Evolutionary conservation across 2,888 invertebrate species (phyloP).

Genomic region (Aradus depressus): DNA sequence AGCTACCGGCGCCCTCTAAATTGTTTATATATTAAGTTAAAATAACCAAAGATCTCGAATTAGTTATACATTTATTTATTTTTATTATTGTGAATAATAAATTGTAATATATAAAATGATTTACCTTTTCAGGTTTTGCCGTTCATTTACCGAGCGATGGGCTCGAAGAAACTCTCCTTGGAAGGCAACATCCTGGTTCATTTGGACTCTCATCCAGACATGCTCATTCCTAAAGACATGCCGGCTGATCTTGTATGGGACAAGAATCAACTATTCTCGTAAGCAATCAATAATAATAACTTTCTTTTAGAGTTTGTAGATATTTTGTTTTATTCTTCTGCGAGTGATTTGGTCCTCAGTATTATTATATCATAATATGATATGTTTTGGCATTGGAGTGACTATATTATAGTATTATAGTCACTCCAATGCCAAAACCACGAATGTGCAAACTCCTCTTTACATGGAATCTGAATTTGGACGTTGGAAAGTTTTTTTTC

Average conservation of each 20-base stretch:
- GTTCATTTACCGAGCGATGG: conserved; percentile 66
- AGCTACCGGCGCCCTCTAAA: too few relatives aligned
- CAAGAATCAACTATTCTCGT: conserved; percentile 40
- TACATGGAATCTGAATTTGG: too few relatives aligned
- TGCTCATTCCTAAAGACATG: conserved; percentile 70
- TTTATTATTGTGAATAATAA: not conserved
- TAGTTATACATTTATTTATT: not conserved
- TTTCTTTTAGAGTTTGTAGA: too few relatives aligned
- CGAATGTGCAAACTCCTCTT: too few relatives aligned
- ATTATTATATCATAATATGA: too few relatives aligned
- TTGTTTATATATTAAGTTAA: not conserved
- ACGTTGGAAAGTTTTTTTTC: too few relatives aligned
- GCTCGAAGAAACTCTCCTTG: conserved; percentile 68
- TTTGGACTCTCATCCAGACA: conserved; percentile 86
- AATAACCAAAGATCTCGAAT: not conserved
- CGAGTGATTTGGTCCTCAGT: too few relatives aligned
- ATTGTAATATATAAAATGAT: not conserved
- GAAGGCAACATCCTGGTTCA: conserved; percentile 66
- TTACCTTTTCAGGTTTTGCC: conserved; percentile 45
- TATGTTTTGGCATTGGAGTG: too few relatives aligned
- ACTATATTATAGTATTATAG: too few relatives aligned
- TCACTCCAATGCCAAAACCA: too few relatives aligned
- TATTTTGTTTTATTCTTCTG: too few relatives aligned
- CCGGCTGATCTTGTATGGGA: conserved; percentile 62
- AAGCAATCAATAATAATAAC: too few relatives aligned